Percentiles rank a stretch among this genome's conserved stretches.
These are phyloP conservation scores for Haliclona indistincta DNA, from an alignment of 37 sponge, comb jelly and placozoan genomes.

Conservation along the genomic window DNA sequence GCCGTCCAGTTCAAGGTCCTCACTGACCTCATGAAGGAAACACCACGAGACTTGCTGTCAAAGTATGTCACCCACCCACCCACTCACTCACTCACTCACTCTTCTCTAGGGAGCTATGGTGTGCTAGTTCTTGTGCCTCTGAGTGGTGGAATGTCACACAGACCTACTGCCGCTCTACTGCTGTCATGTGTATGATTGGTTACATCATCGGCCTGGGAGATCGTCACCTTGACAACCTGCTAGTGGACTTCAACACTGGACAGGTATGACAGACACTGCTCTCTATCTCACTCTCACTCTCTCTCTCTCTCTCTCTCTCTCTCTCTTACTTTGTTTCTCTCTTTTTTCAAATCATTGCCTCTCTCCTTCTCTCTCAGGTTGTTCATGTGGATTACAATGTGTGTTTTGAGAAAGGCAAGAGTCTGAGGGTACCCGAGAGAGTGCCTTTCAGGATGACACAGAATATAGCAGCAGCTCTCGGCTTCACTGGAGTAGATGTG, in stretches of 20 bases:
- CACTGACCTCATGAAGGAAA: constrained; percentile 85
- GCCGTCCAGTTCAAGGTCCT: constrained; percentile 81
- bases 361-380: constrained; percentile 32
- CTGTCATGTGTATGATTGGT: constrained; percentile 99
- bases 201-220: constrained; percentile 99
- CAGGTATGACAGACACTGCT: constrained; percentile 43
- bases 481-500: constrained; percentile 95
- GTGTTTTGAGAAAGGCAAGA: constrained; percentile 98
- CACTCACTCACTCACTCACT: too few relatives aligned
- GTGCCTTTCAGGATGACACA: constrained; percentile 97
- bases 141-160: constrained; percentile 96
- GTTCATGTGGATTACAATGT: constrained; percentile 99
- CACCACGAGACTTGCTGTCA: constrained; percentile 88
- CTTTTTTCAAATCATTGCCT: background rate
- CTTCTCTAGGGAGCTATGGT: constrained; percentile 83
- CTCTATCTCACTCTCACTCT: background rate
- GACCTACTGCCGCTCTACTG: constrained; percentile 90
- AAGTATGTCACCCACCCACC: constrained; percentile 28
- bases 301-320: background rate
- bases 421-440: constrained; percentile 94
- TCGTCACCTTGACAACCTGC: constrained; percentile 97
- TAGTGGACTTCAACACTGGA: constrained; percentile 91
- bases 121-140: constrained; percentile 90
- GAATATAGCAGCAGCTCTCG: constrained; percentile 91
- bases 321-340: too few relatives aligned